Evolutionary conservation across 2,888 invertebrate genomes (phyloP).

Genomic region (Mellilla xanthometata): DNA sequence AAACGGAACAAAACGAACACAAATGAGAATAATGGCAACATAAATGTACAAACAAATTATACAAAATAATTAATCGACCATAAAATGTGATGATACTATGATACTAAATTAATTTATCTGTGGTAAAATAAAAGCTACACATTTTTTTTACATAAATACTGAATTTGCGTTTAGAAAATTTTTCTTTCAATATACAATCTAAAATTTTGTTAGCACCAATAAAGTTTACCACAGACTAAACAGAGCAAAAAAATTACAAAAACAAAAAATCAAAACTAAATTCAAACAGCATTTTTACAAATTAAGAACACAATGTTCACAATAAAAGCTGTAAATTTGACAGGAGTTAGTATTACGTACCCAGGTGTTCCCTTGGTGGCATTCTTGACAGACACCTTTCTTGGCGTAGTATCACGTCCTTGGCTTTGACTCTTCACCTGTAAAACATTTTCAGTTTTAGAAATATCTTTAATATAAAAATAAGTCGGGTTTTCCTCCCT

Average conservation of each 20-base stretch:
- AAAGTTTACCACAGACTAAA: conserved; percentile 3
- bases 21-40: conserved; percentile 25
- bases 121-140: neutral
- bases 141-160: too few relatives aligned
- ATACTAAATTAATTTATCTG: too few relatives aligned
- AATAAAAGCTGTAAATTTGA: neutral
- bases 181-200: too few relatives aligned
- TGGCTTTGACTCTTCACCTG: conserved; percentile 81
- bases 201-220: too few relatives aligned
- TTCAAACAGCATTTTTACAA: too few relatives aligned
- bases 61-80: too few relatives aligned
- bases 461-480: too few relatives aligned
- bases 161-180: too few relatives aligned
- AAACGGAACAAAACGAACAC: conserved; percentile 27
- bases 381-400: conserved; percentile 85
- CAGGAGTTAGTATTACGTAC: conserved; percentile 55
- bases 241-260: neutral
- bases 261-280: too few relatives aligned
- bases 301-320: too few relatives aligned
- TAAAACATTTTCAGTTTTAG: neutral
- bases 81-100: neutral
- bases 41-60: neutral
- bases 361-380: conserved; percentile 76
- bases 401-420: conserved; percentile 76
- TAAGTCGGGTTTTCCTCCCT: too few relatives aligned